These are phyloP conservation scores for Alentia gelatinosa DNA, from an alignment of 2,888 invertebrate species.

Conservation along the genomic window DNA sequence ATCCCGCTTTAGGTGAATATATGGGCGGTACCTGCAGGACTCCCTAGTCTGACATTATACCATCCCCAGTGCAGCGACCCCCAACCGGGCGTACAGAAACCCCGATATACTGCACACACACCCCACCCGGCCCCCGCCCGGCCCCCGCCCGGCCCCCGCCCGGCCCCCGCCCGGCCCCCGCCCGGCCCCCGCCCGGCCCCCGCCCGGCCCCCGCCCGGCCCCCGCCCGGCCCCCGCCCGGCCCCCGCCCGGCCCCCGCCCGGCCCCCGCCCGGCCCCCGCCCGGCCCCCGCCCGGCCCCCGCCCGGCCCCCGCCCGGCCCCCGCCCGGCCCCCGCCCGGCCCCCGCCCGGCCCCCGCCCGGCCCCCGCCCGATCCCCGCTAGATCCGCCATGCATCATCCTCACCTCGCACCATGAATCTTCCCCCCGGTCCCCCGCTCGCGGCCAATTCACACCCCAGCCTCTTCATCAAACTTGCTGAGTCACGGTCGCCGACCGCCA, in stretches of 20 bases:
- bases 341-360: background rate
- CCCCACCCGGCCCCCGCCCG: background rate
- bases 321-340: background rate
- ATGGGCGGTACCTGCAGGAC: background rate
- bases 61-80: background rate
- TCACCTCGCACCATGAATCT: background rate
- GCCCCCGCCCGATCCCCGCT: background rate
- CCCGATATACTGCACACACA: background rate
- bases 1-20: background rate
- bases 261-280: background rate
- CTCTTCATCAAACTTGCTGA: slow-evolving; percentile 7
- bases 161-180: background rate
- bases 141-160: background rate
- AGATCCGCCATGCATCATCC: background rate
- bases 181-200: background rate
- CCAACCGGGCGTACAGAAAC: background rate
- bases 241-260: background rate
- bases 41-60: background rate
- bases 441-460: background rate
- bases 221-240: background rate
- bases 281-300: background rate
- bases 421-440: background rate
- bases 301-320: background rate
- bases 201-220: background rate
- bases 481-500: background rate